A percentile compares a stretch with the other conserved stretches of the same genome.
phyloP scores from a whole-genome alignment of 2,888 invertebrate genomes.

The Drosophila flavopinicola region DNA sequence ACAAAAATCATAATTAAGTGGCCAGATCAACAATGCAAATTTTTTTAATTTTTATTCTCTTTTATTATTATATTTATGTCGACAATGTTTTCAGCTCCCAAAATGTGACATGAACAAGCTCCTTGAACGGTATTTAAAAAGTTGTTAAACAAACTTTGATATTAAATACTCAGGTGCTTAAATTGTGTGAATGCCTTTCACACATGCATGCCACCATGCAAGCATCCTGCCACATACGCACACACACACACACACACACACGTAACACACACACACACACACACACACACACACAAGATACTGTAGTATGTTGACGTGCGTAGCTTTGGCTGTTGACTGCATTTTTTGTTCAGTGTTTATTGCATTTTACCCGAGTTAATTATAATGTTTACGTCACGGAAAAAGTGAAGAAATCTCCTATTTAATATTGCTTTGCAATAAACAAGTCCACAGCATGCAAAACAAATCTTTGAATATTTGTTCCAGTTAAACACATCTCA shows the following conservation, averaged over 20 bases:
- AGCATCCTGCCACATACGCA: background rate
- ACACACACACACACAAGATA: background rate
- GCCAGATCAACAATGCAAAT: background rate
- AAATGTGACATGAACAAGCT: conserved; percentile 45
- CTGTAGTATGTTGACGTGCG: conserved; percentile 29
- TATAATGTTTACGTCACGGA: conserved; percentile 21
- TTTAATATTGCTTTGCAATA: too few species aligned
- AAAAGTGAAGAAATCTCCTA: conserved; percentile 34
- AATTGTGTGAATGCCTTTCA: conserved; percentile 55
- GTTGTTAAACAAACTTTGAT: conserved; percentile 68
- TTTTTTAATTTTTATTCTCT: background rate
- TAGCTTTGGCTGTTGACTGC: conserved; percentile 34
- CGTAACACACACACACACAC: background rate
- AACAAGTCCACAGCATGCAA: too few species aligned
- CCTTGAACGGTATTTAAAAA: conserved; percentile 62
- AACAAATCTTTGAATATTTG: too few species aligned
- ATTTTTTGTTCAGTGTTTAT: conserved; percentile 21
- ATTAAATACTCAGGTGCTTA: conserved; percentile 63
- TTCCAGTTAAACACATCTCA: too few species aligned
- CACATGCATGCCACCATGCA: conserved; percentile 1
- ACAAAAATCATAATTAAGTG: too few species aligned
- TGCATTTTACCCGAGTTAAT: conserved; percentile 50
- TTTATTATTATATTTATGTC: background rate
- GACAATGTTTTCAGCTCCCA: conserved; percentile 16
- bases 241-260: background rate